phyloP scores from a whole-genome alignment of 2,113 vertebrate species.

The Patagioenas fasciata region DNA sequence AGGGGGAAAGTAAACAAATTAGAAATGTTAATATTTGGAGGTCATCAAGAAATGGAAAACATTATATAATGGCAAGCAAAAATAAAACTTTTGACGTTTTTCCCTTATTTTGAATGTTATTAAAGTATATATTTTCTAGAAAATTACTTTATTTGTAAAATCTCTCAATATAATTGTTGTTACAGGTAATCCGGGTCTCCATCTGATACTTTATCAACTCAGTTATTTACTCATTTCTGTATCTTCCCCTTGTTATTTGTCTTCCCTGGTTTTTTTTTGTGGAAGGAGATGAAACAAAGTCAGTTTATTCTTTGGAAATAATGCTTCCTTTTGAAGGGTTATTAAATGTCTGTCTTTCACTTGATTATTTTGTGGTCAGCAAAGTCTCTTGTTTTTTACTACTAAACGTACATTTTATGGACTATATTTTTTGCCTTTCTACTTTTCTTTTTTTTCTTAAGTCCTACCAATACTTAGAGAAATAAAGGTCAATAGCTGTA shows the following conservation, averaged over 20 bases:
- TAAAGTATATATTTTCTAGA: too few relatives aligned
- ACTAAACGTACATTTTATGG: conserved; percentile 57
- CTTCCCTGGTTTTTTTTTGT: background rate
- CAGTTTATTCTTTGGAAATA: conserved; percentile 2
- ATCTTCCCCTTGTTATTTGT: background rate
- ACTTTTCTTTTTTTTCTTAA: background rate
- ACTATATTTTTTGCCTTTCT: background rate
- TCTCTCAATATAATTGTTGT: fast-evolving
- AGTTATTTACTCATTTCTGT: background rate
- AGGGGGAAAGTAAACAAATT: fast-evolving
- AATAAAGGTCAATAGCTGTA: conserved; percentile 19
- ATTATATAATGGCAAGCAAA: background rate
- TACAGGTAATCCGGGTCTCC: background rate
- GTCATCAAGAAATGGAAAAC: background rate
- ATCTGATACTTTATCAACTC: background rate
- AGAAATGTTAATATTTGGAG: background rate
- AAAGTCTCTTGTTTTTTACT: conserved; percentile 62
- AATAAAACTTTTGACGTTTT: fast-evolving
- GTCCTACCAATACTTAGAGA: background rate
- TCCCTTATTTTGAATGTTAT: background rate
- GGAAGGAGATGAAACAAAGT: background rate
- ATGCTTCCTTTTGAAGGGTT: conserved; percentile 19
- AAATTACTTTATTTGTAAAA: background rate
- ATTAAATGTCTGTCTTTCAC: conserved; percentile 18
- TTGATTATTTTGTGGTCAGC: conserved; percentile 48